phyloP scores from a whole-genome alignment of 2,113 vertebrate genomes.

The Tylochromis polylepis region DNA sequence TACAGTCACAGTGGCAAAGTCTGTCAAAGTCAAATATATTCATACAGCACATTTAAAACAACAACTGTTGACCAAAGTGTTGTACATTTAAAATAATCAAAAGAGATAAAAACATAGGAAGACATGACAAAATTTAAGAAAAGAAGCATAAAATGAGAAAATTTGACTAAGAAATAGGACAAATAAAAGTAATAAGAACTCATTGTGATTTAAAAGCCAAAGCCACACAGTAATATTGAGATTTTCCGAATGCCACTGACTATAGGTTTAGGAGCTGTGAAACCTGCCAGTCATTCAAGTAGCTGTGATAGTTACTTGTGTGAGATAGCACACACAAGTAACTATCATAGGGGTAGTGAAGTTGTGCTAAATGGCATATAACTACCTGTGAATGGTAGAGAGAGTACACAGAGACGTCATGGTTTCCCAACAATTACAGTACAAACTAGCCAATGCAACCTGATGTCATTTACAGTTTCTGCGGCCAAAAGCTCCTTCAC shows the following conservation, averaged over 20 bases:
- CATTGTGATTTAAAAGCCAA: background rate
- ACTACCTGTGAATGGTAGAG: no score
- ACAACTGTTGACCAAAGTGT: background rate
- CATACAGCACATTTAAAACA: background rate
- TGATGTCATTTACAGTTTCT: background rate
- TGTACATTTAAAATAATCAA: background rate
- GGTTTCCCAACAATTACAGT: no score
- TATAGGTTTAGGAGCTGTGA: background rate
- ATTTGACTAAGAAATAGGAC: background rate
- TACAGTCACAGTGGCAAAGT: background rate
- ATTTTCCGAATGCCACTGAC: background rate
- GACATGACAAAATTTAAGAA: no score
- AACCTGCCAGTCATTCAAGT: background rate
- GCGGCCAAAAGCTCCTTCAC: background rate
- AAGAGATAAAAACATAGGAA: background rate
- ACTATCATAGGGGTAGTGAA: background rate
- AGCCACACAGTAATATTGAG: fast-evolving
- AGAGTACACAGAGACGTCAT: no score
- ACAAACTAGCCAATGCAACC: no score
- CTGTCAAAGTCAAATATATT: background rate
- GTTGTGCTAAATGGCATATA: background rate
- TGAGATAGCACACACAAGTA: background rate
- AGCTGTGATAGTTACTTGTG: no score
- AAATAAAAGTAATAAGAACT: background rate
- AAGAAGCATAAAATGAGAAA: no score